A percentile compares a stretch with the other conserved stretches of the same genome.
These are phyloP conservation scores for Lophura nycthemera DNA, from an alignment of 2,113 vertebrate genomes.

Conservation along the genomic window DNA sequence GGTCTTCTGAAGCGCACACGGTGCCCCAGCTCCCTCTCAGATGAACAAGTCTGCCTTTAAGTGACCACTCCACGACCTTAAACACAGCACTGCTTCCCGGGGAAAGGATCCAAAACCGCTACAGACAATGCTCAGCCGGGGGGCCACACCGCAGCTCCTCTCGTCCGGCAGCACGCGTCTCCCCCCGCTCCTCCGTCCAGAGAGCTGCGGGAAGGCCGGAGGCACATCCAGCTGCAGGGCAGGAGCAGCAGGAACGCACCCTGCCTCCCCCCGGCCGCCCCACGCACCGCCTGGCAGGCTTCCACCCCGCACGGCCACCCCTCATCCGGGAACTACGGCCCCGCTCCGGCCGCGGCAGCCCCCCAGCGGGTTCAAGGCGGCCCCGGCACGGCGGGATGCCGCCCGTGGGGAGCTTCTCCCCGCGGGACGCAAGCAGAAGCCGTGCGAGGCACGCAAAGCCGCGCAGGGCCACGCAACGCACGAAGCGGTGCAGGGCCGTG, in stretches of 20 bases:
- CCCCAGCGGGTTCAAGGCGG: neutral
- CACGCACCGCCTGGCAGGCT: neutral
- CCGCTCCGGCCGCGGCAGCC: neutral
- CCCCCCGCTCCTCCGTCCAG: neutral
- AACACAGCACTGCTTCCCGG: neutral
- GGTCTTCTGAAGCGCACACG: accelerated
- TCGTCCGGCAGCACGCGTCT: accelerated
- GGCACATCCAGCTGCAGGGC: neutral
- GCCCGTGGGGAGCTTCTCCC: neutral
- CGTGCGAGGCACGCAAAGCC: accelerated
- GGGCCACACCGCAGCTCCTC: neutral
- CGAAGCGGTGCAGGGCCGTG: no score
- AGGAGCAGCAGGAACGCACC: neutral
- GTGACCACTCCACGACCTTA: neutral
- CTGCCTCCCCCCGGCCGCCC: neutral
- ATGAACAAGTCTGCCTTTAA: accelerated
- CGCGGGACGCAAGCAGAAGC: accelerated
- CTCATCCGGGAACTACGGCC: neutral
- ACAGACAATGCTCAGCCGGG: neutral
- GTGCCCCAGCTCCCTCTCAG: neutral
- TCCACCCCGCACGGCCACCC: neutral
- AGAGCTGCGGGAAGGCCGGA: neutral
- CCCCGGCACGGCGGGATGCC: neutral
- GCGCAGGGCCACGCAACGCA: neutral
- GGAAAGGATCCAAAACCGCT: neutral